Evolutionary conservation across 2,797 vertebrate species (phyloP).

Genomic region (Rhynchotus rufescens): DNA sequence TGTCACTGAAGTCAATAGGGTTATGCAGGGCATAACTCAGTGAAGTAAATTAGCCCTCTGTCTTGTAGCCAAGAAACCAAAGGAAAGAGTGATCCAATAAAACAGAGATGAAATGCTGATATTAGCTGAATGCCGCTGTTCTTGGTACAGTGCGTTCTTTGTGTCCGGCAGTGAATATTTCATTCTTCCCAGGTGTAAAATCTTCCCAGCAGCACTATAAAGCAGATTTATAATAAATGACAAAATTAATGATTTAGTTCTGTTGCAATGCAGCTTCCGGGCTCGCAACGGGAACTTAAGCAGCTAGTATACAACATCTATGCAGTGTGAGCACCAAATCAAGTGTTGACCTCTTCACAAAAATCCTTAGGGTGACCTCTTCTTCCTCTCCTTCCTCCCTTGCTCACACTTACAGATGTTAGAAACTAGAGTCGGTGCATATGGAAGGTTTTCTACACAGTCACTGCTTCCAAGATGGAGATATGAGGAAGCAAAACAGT

Average conservation of each 20-base stretch:
- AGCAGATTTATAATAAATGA: constrained; percentile 38
- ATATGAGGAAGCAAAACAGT: neutral
- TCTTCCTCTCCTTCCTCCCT: neutral
- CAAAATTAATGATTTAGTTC: constrained; percentile 24
- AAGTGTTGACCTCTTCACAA: neutral
- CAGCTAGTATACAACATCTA: neutral
- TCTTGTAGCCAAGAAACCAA: constrained; percentile 43
- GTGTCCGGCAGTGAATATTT: constrained; percentile 52
- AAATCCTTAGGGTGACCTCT: neutral
- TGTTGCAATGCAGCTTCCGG: neutral
- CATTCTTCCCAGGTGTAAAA: constrained; percentile 61
- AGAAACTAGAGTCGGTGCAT: neutral
- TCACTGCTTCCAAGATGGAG: neutral
- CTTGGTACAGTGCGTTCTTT: constrained; percentile 27
- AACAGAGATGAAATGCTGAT: constrained; percentile 41
- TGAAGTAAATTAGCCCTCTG: constrained; percentile 46
- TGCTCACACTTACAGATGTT: neutral
- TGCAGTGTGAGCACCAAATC: neutral
- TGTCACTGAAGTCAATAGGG: constrained; percentile 45
- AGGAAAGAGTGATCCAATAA: constrained; percentile 41
- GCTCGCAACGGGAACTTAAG: neutral
- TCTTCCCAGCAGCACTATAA: constrained; percentile 29
- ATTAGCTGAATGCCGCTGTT: constrained; percentile 36
- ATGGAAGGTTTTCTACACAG: neutral
- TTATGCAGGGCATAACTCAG: constrained; percentile 28